phyloP scores from a whole-genome alignment of 2,797 vertebrate genomes.

The Hybognathus amarus region DNA sequence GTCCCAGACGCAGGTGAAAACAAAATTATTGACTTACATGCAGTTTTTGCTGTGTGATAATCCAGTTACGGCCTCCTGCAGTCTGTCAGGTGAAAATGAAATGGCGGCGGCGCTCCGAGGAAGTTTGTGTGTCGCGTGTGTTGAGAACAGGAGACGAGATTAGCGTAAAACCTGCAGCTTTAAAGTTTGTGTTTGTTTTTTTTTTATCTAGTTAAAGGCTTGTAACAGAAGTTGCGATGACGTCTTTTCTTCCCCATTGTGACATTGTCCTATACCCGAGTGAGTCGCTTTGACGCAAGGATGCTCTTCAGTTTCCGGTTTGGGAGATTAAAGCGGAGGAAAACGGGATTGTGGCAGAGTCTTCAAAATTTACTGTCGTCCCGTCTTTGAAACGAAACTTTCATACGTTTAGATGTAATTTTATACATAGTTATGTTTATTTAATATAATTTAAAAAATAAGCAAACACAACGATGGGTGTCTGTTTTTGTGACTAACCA shows the following conservation, averaged over 20 bases:
- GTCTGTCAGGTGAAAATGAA: constrained; percentile 9
- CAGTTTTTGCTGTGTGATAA: neutral
- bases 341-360: no score
- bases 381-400: no score
- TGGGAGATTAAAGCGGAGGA: no score
- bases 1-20: constrained; percentile 4
- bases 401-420: no score
- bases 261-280: neutral
- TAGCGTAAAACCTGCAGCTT: neutral
- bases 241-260: neutral
- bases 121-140: neutral
- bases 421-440: no score
- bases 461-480: no score
- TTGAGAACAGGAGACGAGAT: neutral
- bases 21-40: constrained; percentile 20
- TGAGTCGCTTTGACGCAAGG: no score
- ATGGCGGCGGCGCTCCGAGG: neutral
- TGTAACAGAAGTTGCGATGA: no score
- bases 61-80: constrained; percentile 4
- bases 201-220: neutral
- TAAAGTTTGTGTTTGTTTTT: neutral
- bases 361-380: no score
- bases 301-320: no score
- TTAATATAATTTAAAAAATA: no score
- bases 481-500: no score